phyloP scores from a whole-genome alignment of 1,140 invertebrate genomes.

The Neotoxoptera formosana region DNA sequence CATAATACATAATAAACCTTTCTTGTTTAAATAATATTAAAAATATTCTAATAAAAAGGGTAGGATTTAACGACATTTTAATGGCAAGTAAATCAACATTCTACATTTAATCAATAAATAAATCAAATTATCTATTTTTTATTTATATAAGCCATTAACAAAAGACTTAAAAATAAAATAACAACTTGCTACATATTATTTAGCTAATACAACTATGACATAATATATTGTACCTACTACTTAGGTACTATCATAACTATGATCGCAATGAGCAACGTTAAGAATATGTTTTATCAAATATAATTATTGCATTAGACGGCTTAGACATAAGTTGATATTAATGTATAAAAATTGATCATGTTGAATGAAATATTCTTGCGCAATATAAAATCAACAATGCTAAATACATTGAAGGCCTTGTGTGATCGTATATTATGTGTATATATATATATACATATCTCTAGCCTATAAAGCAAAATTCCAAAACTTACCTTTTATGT shows the following conservation, averaged over 20 bases:
- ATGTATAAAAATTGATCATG: not conserved
- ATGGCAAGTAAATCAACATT: not conserved
- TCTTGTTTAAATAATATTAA: not conserved
- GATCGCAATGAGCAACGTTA: not conserved
- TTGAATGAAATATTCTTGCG: slow-evolving; percentile 45
- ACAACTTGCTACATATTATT: not conserved
- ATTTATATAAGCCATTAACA: not conserved
- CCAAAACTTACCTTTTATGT: slow-evolving; percentile 45
- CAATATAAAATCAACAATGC: slow-evolving; percentile 52
- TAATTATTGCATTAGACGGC: not conserved
- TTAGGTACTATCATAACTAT: not conserved
- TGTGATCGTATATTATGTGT: slow-evolving; percentile 13
- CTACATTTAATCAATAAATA: not conserved
- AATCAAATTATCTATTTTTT: not conserved
- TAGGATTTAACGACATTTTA: not conserved
- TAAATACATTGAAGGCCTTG: slow-evolving; percentile 45
- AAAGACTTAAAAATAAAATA: not conserved
- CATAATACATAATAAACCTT: not conserved
- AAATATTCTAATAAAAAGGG: not conserved
- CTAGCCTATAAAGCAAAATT: slow-evolving; percentile 19
- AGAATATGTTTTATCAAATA: slow-evolving; percentile 13
- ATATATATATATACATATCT: not conserved
- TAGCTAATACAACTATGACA: not conserved
- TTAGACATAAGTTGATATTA: not conserved
- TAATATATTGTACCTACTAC: not conserved